Percentiles rank a stretch among this genome's conserved stretches.
Evolutionary conservation across 2,888 invertebrate genomes (phyloP).

Genomic region (Ariolimax columbianus): DNA sequence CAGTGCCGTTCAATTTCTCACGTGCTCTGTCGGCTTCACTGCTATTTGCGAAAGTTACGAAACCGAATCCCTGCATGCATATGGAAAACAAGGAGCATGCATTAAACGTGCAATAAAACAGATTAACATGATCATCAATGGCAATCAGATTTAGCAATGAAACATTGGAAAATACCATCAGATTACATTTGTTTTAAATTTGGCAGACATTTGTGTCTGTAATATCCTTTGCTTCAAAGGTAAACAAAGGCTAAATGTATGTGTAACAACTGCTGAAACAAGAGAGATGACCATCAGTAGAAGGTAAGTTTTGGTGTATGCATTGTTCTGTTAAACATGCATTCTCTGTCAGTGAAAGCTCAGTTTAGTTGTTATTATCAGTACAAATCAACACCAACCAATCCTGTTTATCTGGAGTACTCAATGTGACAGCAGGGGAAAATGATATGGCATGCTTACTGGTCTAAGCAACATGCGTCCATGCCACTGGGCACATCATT

Average conservation of each 20-base stretch:
- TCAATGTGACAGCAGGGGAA: conserved; percentile 44
- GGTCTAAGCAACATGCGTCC: conserved; percentile 55
- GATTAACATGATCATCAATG: conserved; percentile 57
- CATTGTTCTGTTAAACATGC: conserved; percentile 26
- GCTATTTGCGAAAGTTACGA: conserved; percentile 99
- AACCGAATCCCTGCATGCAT: conserved; percentile 99
- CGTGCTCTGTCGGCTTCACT: conserved; percentile 99
- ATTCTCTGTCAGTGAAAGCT: conserved; percentile 12
- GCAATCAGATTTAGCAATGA: conserved; percentile 43
- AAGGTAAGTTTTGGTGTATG: conserved; percentile 17
- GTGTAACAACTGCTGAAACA: conserved; percentile 36
- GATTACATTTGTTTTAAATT: not conserved
- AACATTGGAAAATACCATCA: conserved; percentile 23
- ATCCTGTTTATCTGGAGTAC: conserved; percentile 21
- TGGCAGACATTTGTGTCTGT: too few relatives aligned
- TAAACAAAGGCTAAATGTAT: conserved; percentile 28
- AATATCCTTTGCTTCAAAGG: conserved; percentile 16
- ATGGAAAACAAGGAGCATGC: conserved; percentile 81
- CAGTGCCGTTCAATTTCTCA: conserved; percentile 99
- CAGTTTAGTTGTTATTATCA: conserved; percentile 28
- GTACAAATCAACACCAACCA: conserved; percentile 28
- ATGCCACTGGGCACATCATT: conserved; percentile 55
- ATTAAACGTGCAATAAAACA: conserved; percentile 75
- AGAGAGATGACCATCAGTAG: conserved; percentile 38
- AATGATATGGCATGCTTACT: conserved; percentile 53